These are phyloP conservation scores for Hypolimnas misippus DNA, from an alignment of 2,888 invertebrate species.

Conservation along the genomic window DNA sequence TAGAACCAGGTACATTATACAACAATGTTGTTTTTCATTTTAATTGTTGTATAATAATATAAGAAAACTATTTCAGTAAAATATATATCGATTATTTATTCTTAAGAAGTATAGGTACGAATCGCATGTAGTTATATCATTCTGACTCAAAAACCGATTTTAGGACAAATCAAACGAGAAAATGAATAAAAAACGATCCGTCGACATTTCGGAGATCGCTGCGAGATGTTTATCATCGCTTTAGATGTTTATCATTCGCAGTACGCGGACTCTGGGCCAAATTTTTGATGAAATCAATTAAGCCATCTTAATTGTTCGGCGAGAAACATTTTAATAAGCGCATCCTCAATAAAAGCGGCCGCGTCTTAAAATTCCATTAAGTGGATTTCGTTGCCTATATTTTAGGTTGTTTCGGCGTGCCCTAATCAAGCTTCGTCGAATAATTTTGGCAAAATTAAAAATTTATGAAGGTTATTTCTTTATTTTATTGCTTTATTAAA, in stretches of 20 bases:
- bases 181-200: not conserved
- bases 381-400: constrained; percentile 29
- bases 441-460: not conserved
- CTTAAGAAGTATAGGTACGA: too few species aligned
- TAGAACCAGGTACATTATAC: too few species aligned
- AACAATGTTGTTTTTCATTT: too few species aligned
- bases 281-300: constrained; percentile 31
- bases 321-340: constrained; percentile 34
- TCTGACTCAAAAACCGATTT: too few species aligned
- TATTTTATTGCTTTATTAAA: constrained; percentile 4
- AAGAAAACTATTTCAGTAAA: too few species aligned
- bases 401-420: constrained; percentile 14
- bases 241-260: not conserved
- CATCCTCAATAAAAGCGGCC: constrained; percentile 31
- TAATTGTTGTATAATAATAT: too few species aligned
- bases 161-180: too few species aligned
- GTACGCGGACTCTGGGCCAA: constrained; percentile 2
- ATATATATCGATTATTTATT: too few species aligned
- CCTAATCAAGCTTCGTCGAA: constrained; percentile 4
- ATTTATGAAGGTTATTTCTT: not conserved
- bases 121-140: too few species aligned
- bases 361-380: constrained; percentile 35
- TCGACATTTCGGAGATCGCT: not conserved
- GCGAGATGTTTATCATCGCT: not conserved
- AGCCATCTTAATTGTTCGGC: constrained; percentile 36